A percentile compares a stretch with the other conserved stretches of the same genome.
Conservation (phyloP, 2,113 vertebrate genomes). For the Panurus biarmicus region DNA sequence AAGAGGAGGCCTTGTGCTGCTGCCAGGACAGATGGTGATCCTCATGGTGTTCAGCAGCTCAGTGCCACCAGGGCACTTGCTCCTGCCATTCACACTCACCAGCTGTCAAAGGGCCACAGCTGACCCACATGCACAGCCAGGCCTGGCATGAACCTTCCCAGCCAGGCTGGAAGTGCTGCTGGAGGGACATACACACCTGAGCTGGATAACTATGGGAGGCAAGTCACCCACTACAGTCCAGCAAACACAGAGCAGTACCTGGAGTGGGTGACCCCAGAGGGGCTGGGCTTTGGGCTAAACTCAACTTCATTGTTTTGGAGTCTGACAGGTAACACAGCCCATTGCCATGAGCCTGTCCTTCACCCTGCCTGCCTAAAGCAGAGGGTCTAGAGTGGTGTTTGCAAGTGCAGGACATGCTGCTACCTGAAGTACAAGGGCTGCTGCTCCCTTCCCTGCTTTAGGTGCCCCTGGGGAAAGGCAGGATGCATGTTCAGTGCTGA, state of each 20-base stretch:
- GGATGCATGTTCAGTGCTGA: neutral
- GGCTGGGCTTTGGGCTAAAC: neutral
- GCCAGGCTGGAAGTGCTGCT: neutral
- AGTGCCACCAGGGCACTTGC: neutral
- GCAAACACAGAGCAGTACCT: neutral
- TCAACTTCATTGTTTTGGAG: neutral
- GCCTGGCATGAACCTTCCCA: neutral
- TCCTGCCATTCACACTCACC: neutral
- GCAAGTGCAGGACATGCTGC: neutral
- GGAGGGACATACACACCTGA: neutral
- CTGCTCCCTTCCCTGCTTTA: neutral
- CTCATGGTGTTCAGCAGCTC: neutral
- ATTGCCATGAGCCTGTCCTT: neutral
- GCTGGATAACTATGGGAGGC: neutral
- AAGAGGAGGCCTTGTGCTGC: neutral
- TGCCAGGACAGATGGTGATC: neutral
- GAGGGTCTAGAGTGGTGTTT: neutral
- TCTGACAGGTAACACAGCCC: neutral
- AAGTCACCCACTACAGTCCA: neutral
- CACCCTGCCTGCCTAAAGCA: neutral
- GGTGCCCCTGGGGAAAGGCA: neutral
- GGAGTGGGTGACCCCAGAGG: neutral
- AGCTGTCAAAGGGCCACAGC: neutral
- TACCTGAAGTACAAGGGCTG: neutral
- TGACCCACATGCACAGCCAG: neutral